Percentiles rank a stretch among this genome's conserved stretches.
Conservation (phyloP, 2,113 vertebrate genomes). For the Calyptomena viridis region DNA sequence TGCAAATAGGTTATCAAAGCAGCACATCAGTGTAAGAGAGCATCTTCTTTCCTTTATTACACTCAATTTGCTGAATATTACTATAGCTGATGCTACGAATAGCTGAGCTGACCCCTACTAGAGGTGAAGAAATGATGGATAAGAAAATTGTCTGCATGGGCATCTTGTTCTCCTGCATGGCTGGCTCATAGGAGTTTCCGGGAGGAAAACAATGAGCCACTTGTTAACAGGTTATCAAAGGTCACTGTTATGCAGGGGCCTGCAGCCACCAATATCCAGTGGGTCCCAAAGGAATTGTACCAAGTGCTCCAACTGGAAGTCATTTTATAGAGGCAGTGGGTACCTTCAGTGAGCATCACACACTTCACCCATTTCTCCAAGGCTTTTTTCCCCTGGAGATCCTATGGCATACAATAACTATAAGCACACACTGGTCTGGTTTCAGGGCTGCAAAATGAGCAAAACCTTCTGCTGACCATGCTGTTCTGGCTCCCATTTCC, state of each 20-base stretch:
- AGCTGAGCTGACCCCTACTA: not conserved
- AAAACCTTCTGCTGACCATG: not conserved
- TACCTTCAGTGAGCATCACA: not conserved
- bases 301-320: slow-evolving; percentile 1
- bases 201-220: not conserved
- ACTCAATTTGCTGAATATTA: not conserved
- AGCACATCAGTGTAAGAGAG: not conserved
- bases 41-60: not conserved
- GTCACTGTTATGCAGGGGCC: not conserved
- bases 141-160: not conserved
- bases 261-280: not conserved
- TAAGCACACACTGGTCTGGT: not conserved
- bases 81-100: not conserved
- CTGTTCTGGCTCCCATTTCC: not conserved
- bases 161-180: not conserved
- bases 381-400: not conserved
- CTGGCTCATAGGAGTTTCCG: not conserved
- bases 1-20: not conserved
- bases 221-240: not conserved
- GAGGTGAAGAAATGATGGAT: not conserved
- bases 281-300: not conserved
- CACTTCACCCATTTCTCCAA: not conserved
- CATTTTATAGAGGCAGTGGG: not conserved
- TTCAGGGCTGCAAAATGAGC: not conserved
- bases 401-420: not conserved